Evolutionary conservation across 2,113 vertebrate genomes (phyloP), one percentile per base, ranked within the genome.

Genomic region (Ginglymostoma cirratum): DNA sequence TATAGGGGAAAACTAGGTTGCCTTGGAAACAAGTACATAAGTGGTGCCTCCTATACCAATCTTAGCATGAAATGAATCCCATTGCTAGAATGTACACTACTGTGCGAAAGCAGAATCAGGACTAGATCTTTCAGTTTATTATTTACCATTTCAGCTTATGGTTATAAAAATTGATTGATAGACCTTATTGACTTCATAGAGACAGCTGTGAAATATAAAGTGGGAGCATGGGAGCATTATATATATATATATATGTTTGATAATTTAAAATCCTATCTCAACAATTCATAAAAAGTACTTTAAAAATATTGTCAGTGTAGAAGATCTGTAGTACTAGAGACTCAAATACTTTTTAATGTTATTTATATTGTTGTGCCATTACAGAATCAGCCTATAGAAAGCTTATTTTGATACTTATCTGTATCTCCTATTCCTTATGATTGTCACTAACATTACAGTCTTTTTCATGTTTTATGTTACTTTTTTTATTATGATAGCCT

Each of bases 21-120:
- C 45, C 66, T 72, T 95, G 38, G 94, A 95, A 95, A 95, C 94
- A 52, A 95, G 42, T 45, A 12, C 93, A 95, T 95, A 70, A 95
- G 45, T 72, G 69, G 69, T 76, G 67, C 94, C 67, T 95, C 69
- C 45, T 69, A 45, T n/a, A 72, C 67, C 42, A 76, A 95, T 95
- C 76, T 95, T 94, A 94, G 69, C 94, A 72, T 70, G 42, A 72
- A 69, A 95, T 95, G 24, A 72, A 70, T 72, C 69, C 94, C 72
- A 70, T 70, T 72, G 94, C 14, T 72, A 95, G 72, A 95, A 95
- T 95, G 42, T 70, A 2, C 30, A 76, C 67, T 70, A 72, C 38
- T 95, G 42, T 94, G 66, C 69, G 70, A 34, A 72, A 95, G 42
- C 24, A 27, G 19, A 17, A 14, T 23, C 67, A 48, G 93, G 24